Evolutionary conservation across 2,888 invertebrate genomes (phyloP).

Genomic region (Rhaphigaster nebulosa): DNA sequence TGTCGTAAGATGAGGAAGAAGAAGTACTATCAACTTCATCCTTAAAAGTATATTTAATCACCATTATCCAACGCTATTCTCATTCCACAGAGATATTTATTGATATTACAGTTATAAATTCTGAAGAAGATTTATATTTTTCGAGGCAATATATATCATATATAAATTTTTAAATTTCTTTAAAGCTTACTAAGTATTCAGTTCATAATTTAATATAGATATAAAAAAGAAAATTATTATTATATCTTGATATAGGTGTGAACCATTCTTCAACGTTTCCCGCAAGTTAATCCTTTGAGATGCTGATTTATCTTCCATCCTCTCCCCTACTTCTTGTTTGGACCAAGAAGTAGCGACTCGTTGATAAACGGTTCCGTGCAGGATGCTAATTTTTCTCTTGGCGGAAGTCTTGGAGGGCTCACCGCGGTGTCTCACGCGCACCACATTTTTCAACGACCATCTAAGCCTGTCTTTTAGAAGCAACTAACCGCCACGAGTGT

Average conservation of each 20-base stretch:
- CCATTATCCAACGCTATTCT: background rate
- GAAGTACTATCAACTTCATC: background rate
- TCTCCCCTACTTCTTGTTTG: background rate
- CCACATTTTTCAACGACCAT: constrained; percentile 29
- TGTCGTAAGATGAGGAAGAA: no score
- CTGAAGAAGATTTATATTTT: no score
- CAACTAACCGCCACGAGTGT: background rate
- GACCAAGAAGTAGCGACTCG: background rate
- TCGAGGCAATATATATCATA: no score
- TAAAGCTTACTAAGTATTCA: no score
- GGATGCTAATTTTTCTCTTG: background rate
- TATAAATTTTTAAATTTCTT: no score
- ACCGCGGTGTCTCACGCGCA: background rate
- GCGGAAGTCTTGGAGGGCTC: constrained; percentile 6
- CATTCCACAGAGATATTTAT: background rate
- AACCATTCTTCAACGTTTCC: background rate
- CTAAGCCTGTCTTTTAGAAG: background rate
- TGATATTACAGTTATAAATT: background rate
- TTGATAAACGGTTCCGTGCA: background rate
- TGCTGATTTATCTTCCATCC: background rate
- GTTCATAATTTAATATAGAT: no score
- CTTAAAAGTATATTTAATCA: background rate
- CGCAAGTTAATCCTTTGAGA: background rate
- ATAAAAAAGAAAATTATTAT: background rate
- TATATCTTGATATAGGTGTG: background rate